A percentile compares a stretch with the other conserved stretches of the same genome.
phyloP scores from a whole-genome alignment of 1,140 invertebrate genomes.

The Apis laboriosa region DNA sequence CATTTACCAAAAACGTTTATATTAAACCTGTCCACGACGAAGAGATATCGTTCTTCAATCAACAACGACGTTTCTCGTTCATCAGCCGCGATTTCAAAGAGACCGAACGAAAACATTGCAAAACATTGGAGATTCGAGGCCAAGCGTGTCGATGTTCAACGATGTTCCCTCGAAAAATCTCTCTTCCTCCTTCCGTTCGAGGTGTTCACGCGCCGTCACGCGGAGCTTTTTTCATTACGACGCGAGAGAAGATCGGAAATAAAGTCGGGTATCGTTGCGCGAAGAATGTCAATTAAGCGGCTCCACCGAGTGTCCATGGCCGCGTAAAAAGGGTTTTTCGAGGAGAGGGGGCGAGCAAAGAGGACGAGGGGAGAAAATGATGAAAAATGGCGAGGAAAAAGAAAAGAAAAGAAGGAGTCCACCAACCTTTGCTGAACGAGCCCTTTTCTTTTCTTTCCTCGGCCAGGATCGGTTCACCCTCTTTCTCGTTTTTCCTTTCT shows the following conservation, averaged over 20 bases:
- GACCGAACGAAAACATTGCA: not conserved
- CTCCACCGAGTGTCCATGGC: slow-evolving; percentile 33
- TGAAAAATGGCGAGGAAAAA: slow-evolving; percentile 20
- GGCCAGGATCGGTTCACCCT: slow-evolving; percentile 4
- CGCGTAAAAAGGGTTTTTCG: slow-evolving; percentile 4
- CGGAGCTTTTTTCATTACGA: slow-evolving; percentile 40
- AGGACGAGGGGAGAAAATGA: not conserved
- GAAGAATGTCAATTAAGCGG: slow-evolving; percentile 60
- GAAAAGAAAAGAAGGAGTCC: not conserved
- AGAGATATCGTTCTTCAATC: not conserved
- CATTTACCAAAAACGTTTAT: too few relatives aligned
- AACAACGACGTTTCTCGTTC: not conserved
- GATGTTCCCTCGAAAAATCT: not conserved
- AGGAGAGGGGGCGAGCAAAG: not conserved
- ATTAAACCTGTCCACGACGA: not conserved
- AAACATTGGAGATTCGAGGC: not conserved
- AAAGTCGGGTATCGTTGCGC: slow-evolving; percentile 25
- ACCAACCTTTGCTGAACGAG: slow-evolving; percentile 24
- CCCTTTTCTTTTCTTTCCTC: slow-evolving; percentile 16
- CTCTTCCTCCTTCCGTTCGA: not conserved
- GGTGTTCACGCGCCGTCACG: not conserved
- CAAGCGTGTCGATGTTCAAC: not conserved
- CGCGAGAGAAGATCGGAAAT: slow-evolving; percentile 32
- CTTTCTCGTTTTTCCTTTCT: not conserved
- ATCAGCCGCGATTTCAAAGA: not conserved